Evolutionary conservation across 2,888 invertebrate genomes (phyloP), one percentile per base, ranked within the genome.

Genomic region (Carabus problematicus): DNA sequence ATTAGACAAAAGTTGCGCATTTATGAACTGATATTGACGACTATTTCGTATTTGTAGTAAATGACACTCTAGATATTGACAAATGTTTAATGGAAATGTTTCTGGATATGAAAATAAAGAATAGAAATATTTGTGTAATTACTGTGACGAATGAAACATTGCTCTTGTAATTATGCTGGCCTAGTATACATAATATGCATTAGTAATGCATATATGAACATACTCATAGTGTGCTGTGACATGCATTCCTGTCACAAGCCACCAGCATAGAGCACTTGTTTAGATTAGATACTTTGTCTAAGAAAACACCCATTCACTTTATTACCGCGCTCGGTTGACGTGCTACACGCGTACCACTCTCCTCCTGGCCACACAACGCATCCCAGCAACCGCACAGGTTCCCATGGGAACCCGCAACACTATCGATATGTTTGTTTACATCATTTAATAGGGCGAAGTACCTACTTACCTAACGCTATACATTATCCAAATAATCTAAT

Each of bases 241-340:
- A 18, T 52, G 12, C 52, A 52, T 12, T 52, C 14, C 19, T 39
- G n/a, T 39, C 14, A 11, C 9, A 56, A 56, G 19, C 56, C 56
- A 56, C 56, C 56, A 56, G 29, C 56, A 12, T 19, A n/a, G 29
- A 18, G 29, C 29, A 45, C 64, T 59, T 66, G 66, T 66, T 66
- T 66, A 59, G 66, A 66, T 49, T 14, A 59, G 58, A 66, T 66
- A 66, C 58, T 63, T 49, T 47, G 66, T 49, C 19, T 58, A 66
- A 66, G 59, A 58, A 66, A 66, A 66, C 59, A 66, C 7, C 40
- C 58, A 66, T 59, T 66, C 56, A 66, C 47, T 66, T 66, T 47
- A 66, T 66, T 66, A 59, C 43, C 19, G 18, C 11, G n/a, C 16
- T n/a, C 41, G 41, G 66, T 59, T 66, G 66, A 66, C 59, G 66